phyloP scores from a whole-genome alignment of 1,140 invertebrate genomes.

The Cyphomyrmex costatus region DNA sequence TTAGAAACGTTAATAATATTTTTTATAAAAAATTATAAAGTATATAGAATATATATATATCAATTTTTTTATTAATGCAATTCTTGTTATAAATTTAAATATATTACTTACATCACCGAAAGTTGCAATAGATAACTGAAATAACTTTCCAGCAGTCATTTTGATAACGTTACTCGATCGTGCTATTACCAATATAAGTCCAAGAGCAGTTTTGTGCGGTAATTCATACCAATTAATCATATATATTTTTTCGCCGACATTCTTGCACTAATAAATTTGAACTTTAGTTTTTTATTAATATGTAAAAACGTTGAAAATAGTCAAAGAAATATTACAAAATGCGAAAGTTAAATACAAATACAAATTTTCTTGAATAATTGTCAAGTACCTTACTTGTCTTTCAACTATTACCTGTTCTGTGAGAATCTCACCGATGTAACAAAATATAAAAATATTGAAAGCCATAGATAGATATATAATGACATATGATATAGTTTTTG shows the following conservation, averaged over 20 bases:
- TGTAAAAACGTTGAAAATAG: background rate
- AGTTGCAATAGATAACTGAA: slow-evolving; percentile 66
- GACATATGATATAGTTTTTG: slow-evolving; percentile 34
- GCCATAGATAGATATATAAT: slow-evolving; percentile 65
- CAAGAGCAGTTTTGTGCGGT: slow-evolving; percentile 55
- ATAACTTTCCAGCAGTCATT: slow-evolving; percentile 77
- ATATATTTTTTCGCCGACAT: slow-evolving; percentile 69
- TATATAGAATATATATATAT: background rate
- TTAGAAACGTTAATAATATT: background rate
- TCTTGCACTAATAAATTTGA: slow-evolving; percentile 63
- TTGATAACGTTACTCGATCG: slow-evolving; percentile 66
- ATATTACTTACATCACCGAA: slow-evolving; percentile 66
- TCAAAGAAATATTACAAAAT: background rate
- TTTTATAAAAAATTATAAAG: slow-evolving; percentile 12
- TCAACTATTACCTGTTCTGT: slow-evolving; percentile 71
- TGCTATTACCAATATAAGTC: slow-evolving; percentile 72
- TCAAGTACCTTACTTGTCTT: background rate
- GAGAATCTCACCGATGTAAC: slow-evolving; percentile 78
- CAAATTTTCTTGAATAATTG: background rate
- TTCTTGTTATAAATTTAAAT: background rate
- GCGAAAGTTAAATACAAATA: background rate
- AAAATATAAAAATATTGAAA: slow-evolving; percentile 79
- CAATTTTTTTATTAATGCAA: slow-evolving; percentile 43
- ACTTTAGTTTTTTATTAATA: background rate
- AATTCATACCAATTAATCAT: slow-evolving; percentile 76